phyloP scores from a whole-genome alignment of 2,797 vertebrate species.

The Lycodopsis pacificus region DNA sequence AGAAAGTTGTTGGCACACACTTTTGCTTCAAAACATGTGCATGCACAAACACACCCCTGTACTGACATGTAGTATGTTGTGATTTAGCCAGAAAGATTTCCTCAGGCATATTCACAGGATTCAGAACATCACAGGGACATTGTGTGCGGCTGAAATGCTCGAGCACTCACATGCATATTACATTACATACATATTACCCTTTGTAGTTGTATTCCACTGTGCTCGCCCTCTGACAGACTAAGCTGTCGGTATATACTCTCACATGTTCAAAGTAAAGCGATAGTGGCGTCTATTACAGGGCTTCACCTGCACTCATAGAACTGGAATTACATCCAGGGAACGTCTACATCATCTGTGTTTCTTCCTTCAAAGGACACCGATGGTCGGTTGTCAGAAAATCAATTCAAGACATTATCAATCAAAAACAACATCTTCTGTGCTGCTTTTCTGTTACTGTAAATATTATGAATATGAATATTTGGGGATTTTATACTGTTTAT shows the following conservation, averaged over 20 bases:
- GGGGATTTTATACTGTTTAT: background rate
- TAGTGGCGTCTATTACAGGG: background rate
- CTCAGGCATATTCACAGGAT: constrained; percentile 62
- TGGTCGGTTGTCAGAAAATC: background rate
- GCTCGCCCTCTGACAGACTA: background rate
- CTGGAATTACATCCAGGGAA: background rate
- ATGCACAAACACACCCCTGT: constrained; percentile 49
- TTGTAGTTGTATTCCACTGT: background rate
- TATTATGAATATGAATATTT: background rate
- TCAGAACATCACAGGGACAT: constrained; percentile 56
- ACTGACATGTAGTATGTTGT: constrained; percentile 46
- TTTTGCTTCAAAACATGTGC: constrained; percentile 56
- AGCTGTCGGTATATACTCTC: background rate
- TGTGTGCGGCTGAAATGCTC: constrained; percentile 8
- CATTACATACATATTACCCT: background rate
- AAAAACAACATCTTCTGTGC: background rate
- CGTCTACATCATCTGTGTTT: background rate
- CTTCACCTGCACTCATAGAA: background rate
- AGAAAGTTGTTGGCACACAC: constrained; percentile 81
- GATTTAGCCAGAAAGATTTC: constrained; percentile 45
- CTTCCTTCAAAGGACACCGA: background rate
- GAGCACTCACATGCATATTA: constrained; percentile 8
- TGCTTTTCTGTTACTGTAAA: background rate
- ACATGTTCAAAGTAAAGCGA: background rate
- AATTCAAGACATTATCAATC: background rate